Conservation (phyloP, 2,113 vertebrate species). For the Centrocercus urophasianus region DNA sequence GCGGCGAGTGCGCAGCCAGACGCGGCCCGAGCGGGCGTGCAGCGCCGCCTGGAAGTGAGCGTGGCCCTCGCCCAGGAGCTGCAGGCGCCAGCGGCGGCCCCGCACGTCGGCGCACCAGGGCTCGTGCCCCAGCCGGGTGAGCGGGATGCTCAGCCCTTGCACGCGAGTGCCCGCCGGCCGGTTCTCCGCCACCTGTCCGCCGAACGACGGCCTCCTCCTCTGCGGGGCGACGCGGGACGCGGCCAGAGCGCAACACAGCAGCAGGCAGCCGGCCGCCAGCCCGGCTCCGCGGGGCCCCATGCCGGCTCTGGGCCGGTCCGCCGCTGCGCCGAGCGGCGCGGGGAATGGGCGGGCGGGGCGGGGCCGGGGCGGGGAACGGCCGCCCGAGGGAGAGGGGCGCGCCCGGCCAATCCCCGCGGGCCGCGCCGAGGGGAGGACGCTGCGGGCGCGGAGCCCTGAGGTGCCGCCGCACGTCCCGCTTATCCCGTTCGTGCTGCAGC, state of each 20-base stretch:
- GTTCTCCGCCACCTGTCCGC: constrained; percentile 88
- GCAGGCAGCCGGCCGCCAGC: background rate
- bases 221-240: constrained; percentile 58
- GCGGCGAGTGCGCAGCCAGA: constrained; percentile 81
- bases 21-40: constrained; percentile 83
- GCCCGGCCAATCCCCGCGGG: too few relatives aligned
- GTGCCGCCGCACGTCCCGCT: too few relatives aligned
- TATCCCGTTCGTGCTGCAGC: too few relatives aligned
- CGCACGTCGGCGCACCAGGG: constrained; percentile 76
- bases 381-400: too few relatives aligned
- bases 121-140: constrained; percentile 80
- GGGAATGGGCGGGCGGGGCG: background rate
- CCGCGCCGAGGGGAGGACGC: too few relatives aligned
- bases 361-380: too few relatives aligned
- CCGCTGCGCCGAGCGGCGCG: background rate
- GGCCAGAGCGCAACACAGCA: constrained; percentile 45
- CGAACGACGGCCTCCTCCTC: constrained; percentile 80
- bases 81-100: constrained; percentile 75
- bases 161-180: constrained; percentile 84
- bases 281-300: background rate
- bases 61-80: constrained; percentile 83
- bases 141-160: constrained; percentile 84
- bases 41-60: constrained; percentile 82
- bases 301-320: background rate
- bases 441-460: too few relatives aligned